These are phyloP conservation scores for Brachypterus glaber DNA, from an alignment of 2,888 invertebrate species.

Conservation along the genomic window DNA sequence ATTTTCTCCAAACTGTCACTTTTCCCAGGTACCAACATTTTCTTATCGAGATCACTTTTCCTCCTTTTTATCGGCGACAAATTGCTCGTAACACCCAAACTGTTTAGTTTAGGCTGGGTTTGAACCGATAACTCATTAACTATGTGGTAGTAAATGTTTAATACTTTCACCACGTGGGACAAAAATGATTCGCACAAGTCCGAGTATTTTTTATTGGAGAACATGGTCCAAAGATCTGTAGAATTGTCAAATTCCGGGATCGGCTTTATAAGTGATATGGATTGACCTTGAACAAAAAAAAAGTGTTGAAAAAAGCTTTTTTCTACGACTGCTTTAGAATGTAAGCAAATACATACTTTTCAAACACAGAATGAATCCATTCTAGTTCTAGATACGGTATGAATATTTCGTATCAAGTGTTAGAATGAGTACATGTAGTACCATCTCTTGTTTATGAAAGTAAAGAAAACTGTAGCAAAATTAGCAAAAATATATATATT, in stretches of 20 bases:
- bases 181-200: conserved; percentile 54
- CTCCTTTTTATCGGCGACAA: conserved; percentile 42
- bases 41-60: conserved; percentile 37
- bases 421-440: too few relatives aligned
- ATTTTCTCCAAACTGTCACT: conserved; percentile 33
- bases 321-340: too few relatives aligned
- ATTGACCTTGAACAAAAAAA: conserved; percentile 22
- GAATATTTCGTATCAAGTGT: too few relatives aligned
- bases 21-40: conserved; percentile 17
- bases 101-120: conserved; percentile 49
- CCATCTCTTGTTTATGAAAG: too few relatives aligned
- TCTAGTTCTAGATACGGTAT: too few relatives aligned
- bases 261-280: conserved; percentile 22
- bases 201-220: conserved; percentile 40
- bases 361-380: too few relatives aligned
- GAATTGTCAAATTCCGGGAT: conserved; percentile 22
- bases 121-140: conserved; percentile 55
- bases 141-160: conserved; percentile 67
- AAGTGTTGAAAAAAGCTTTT: neutral
- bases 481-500: too few relatives aligned
- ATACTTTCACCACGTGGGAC: conserved; percentile 56
- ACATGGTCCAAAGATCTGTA: conserved; percentile 37
- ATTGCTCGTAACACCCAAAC: conserved; percentile 39
- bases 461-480: too few relatives aligned
- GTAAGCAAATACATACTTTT: too few relatives aligned